These are phyloP conservation scores for Leptodactylus fuscus DNA, from an alignment of 2,113 vertebrate species.

Conservation along the genomic window DNA sequence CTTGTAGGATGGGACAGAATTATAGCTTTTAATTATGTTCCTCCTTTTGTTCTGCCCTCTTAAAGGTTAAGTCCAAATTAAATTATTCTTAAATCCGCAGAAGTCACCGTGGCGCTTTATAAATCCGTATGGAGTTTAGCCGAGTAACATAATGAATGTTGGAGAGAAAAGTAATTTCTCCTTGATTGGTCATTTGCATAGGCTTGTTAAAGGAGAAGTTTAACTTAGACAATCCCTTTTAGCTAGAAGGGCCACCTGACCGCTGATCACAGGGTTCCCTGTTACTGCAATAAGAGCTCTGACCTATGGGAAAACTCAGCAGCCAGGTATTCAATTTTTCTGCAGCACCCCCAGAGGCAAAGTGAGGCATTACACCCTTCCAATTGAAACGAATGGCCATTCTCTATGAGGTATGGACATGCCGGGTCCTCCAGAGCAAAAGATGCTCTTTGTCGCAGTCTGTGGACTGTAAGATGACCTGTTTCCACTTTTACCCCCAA, in stretches of 20 bases:
- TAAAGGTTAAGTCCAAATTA: constrained; percentile 2
- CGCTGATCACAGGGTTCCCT: too few species aligned
- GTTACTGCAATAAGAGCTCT: too few species aligned
- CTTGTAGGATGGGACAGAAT: not conserved
- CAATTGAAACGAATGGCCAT: not conserved
- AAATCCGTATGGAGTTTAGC: not conserved
- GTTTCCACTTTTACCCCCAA: too few species aligned
- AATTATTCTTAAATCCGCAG: not conserved
- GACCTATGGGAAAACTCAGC: too few species aligned
- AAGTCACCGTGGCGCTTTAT: not conserved
- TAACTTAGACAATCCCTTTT: too few species aligned
- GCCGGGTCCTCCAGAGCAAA: not conserved
- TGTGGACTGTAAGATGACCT: too few species aligned
- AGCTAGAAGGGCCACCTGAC: not conserved
- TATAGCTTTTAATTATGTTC: not conserved
- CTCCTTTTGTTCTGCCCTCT: not conserved
- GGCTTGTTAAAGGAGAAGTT: too few species aligned
- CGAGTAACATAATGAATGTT: not conserved
- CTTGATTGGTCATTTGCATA: too few species aligned
- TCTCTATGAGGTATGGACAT: not conserved
- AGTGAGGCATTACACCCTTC: not conserved
- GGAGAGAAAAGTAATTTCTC: not conserved
- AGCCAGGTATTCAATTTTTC: not conserved
- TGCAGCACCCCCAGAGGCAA: not conserved
- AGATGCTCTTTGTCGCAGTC: too few species aligned